These are phyloP conservation scores for Laterallus jamaicensis DNA, from an alignment of 2,113 vertebrate genomes.

Conservation along the genomic window DNA sequence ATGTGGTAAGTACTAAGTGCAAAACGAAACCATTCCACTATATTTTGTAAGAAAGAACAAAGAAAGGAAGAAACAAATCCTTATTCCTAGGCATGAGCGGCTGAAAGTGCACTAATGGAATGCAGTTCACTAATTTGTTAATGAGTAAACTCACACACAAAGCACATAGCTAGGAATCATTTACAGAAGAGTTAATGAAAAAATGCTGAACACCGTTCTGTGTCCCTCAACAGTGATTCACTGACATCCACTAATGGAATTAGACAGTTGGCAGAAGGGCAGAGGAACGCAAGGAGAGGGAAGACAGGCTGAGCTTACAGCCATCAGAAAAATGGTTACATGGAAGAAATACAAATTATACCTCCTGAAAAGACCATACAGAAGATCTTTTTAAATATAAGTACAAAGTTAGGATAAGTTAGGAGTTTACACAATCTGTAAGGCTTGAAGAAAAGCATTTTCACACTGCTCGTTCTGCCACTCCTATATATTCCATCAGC, in stretches of 20 bases:
- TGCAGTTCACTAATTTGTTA: neutral
- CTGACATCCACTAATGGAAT: fast-evolving
- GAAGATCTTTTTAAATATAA: neutral
- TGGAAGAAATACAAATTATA: neutral
- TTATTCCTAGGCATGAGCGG: neutral
- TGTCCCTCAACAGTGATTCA: neutral
- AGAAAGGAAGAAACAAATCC: neutral
- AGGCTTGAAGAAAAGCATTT: neutral
- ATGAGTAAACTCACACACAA: neutral
- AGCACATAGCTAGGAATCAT: neutral
- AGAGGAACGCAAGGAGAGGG: neutral
- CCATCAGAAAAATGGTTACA: neutral
- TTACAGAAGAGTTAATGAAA: neutral
- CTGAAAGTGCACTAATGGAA: neutral
- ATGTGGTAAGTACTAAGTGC: neutral
- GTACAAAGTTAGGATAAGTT: neutral
- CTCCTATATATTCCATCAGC: neutral
- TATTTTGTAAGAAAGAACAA: neutral
- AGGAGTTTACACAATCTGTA: neutral
- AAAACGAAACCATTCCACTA: neutral
- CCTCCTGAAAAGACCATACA: neutral
- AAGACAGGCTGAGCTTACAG: no score
- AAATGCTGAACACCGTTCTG: neutral
- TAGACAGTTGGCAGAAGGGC: neutral
- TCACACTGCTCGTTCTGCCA: neutral